Percentiles rank a stretch among this genome's conserved stretches.
These are phyloP conservation scores for Anthrax anthrax DNA, from an alignment of 2,888 invertebrate species.

Conservation along the genomic window DNA sequence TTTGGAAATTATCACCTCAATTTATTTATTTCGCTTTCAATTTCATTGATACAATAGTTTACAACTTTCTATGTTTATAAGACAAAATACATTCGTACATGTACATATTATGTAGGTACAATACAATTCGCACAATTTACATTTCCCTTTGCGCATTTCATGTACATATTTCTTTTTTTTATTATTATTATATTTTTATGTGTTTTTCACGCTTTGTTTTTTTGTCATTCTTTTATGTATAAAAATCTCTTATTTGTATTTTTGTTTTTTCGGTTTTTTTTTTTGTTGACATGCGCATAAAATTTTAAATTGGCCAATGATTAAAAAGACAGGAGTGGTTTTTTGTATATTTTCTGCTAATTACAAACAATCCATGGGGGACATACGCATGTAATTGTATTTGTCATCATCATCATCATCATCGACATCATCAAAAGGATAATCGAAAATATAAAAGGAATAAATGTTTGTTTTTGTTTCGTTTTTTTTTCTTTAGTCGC, in stretches of 20 bases:
- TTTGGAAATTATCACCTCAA: too few relatives aligned
- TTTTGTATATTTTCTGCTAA: slow-evolving; percentile 9
- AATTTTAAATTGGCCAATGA: slow-evolving; percentile 11
- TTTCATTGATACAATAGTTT: neutral
- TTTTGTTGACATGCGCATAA: slow-evolving; percentile 8
- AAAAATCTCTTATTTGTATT: neutral
- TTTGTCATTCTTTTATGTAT: neutral
- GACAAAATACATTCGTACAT: too few relatives aligned
- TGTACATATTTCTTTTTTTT: neutral
- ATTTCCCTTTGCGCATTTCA: neutral
- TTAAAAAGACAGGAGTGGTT: slow-evolving; percentile 13
- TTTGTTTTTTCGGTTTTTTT: neutral
- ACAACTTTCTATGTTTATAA: neutral
- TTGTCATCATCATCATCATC: too few relatives aligned
- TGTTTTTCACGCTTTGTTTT: neutral
- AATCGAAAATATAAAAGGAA: too few relatives aligned
- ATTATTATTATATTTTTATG: too few relatives aligned
- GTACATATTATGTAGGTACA: too few relatives aligned
- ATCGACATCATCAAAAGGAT: too few relatives aligned
- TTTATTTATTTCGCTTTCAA: too few relatives aligned
- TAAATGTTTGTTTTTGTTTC: too few relatives aligned
- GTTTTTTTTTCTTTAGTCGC: too few relatives aligned
- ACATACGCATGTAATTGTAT: too few relatives aligned
- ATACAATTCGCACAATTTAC: too few relatives aligned
- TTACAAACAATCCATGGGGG: neutral